Evolutionary conservation across 2,797 vertebrate genomes (phyloP).

Genomic region (Rhynchonycteris naso): DNA sequence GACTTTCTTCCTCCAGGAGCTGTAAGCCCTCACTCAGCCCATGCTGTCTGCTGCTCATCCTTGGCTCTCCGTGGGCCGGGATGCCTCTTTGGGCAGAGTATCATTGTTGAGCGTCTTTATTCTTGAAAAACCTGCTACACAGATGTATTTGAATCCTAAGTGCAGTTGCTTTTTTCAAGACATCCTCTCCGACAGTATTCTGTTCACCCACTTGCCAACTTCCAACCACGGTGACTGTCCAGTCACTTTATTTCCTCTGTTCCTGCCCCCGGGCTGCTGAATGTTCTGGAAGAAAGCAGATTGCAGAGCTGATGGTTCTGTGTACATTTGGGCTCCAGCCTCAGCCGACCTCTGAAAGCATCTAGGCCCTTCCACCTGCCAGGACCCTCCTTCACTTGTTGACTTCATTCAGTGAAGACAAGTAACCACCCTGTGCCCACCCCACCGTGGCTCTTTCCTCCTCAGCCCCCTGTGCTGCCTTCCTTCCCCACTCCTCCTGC

Average conservation of each 20-base stretch:
- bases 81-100: background rate
- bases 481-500: no score
- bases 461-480: no score
- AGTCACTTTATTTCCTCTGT: background rate
- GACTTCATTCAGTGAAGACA: background rate
- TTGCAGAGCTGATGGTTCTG: background rate
- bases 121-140: background rate
- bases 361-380: background rate
- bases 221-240: accelerated
- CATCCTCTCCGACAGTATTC: background rate
- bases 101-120: background rate
- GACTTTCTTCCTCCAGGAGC: background rate
- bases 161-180: background rate
- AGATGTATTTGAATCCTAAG: background rate
- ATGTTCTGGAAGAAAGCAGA: background rate
- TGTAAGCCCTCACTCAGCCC: background rate
- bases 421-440: background rate
- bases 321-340: background rate
- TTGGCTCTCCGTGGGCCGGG: background rate
- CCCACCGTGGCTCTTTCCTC: accelerated
- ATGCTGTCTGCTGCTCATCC: accelerated
- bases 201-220: background rate
- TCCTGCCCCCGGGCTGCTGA: background rate
- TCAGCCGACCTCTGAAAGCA: background rate
- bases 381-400: background rate